Evolutionary conservation across 2,797 vertebrate species (phyloP).

Genomic region (Acestrorhynchus altus): DNA sequence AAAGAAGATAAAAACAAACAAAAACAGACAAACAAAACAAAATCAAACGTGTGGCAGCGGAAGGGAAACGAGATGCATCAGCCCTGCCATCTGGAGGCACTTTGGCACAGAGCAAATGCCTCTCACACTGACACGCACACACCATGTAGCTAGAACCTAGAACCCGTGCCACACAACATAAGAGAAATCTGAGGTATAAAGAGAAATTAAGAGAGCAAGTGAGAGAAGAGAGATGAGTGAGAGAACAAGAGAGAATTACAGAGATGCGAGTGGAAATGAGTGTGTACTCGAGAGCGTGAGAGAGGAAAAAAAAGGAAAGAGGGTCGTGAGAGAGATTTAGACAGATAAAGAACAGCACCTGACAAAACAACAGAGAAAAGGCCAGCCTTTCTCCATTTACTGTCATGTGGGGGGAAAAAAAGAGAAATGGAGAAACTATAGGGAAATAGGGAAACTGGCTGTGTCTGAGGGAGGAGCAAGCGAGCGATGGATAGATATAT

Average conservation of each 20-base stretch:
- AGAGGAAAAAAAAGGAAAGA: slow-evolving; percentile 32
- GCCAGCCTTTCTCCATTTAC: slow-evolving; percentile 77
- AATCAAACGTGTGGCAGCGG: slow-evolving; percentile 60
- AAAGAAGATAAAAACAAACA: slow-evolving; percentile 51
- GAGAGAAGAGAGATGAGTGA: slow-evolving; percentile 18
- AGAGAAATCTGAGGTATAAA: not conserved
- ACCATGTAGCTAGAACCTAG: slow-evolving; percentile 14
- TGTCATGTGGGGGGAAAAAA: slow-evolving; percentile 51
- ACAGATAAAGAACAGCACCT: slow-evolving; percentile 63
- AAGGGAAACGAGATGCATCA: slow-evolving; percentile 65
- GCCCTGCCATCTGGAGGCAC: slow-evolving; percentile 80
- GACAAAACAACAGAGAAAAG: slow-evolving; percentile 74
- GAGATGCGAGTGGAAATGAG: not conserved
- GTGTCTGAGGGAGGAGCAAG: not conserved
- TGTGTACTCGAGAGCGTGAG: not conserved
- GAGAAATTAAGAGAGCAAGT: slow-evolving; percentile 1
- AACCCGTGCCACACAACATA: slow-evolving; percentile 35
- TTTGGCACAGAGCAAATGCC: slow-evolving; percentile 79
- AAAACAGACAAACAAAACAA: slow-evolving; percentile 1
- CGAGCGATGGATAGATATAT: not conserved
- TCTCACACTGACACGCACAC: slow-evolving; percentile 61
- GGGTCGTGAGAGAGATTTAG: not conserved
- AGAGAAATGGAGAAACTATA: slow-evolving; percentile 21
- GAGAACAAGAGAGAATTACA: not conserved
- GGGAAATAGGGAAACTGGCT: not conserved